These are phyloP conservation scores for Limonius californicus DNA, from an alignment of 1,140 invertebrate genomes.

Conservation along the genomic window DNA sequence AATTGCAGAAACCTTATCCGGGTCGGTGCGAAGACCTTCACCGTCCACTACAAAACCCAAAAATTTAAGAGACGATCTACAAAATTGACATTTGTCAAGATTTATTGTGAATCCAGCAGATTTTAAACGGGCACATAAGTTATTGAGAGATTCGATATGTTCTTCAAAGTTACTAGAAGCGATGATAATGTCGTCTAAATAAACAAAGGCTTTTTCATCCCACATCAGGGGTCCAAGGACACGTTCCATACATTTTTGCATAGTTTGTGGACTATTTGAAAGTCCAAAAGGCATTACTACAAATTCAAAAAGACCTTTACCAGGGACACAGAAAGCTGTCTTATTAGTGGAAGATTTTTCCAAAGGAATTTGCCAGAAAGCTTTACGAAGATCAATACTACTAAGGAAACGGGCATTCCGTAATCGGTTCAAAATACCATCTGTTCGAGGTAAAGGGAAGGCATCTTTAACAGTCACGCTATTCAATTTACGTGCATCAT, in stretches of 20 bases:
- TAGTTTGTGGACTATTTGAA: slow-evolving; percentile 33
- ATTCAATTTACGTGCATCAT: neutral
- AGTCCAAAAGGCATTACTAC: slow-evolving; percentile 42
- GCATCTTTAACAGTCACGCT: neutral
- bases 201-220: slow-evolving; percentile 18
- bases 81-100: slow-evolving; percentile 20
- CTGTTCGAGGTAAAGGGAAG: neutral
- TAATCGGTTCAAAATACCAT: neutral
- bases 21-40: slow-evolving; percentile 42
- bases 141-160: slow-evolving; percentile 18
- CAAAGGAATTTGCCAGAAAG: slow-evolving; percentile 31
- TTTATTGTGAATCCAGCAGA: slow-evolving; percentile 26
- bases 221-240: too few species aligned
- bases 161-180: slow-evolving; percentile 19
- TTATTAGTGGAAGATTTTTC: slow-evolving; percentile 21
- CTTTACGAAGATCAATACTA: slow-evolving; percentile 9
- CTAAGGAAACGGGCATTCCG: neutral
- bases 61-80: slow-evolving; percentile 30
- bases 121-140: slow-evolving; percentile 18
- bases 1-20: slow-evolving; percentile 45
- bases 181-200: slow-evolving; percentile 40
- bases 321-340: slow-evolving; percentile 28
- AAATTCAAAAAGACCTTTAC: slow-evolving; percentile 32
- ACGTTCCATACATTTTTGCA: slow-evolving; percentile 25
- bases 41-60: slow-evolving; percentile 37